phyloP scores from a whole-genome alignment of 2,113 vertebrate species.

The Melierax canorus region DNA sequence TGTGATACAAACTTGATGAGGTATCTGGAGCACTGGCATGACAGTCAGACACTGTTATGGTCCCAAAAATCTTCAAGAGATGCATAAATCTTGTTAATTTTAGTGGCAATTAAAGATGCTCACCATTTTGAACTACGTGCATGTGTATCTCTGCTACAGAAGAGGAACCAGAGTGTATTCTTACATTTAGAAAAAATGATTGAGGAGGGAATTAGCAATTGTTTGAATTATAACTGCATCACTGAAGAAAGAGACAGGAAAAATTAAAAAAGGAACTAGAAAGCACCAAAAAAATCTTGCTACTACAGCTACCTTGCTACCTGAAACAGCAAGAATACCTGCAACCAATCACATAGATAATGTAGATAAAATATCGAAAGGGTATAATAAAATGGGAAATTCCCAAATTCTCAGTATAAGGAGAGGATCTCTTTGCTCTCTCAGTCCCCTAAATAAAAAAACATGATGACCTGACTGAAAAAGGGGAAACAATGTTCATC shows the following conservation, averaged over 20 bases:
- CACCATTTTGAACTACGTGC: not conserved
- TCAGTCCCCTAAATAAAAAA: not conserved
- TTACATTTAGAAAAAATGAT: not conserved
- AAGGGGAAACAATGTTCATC: not conserved
- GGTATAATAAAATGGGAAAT: not conserved
- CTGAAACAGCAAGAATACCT: not conserved
- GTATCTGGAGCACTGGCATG: not conserved
- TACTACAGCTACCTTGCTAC: not conserved
- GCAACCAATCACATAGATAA: not conserved
- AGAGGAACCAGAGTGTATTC: not conserved
- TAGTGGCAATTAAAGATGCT: not conserved
- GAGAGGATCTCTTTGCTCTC: not conserved
- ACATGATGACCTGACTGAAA: not conserved
- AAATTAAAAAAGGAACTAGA: not conserved
- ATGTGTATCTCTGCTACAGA: not conserved
- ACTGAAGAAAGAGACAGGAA: not conserved
- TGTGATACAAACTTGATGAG: not conserved
- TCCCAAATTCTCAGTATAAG: not conserved
- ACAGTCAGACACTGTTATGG: not conserved
- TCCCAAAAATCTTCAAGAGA: not conserved
- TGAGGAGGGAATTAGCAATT: not conserved
- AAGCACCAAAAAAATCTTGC: not conserved
- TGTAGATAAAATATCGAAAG: not conserved
- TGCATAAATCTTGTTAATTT: not conserved
- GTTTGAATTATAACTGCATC: not conserved